Conservation (phyloP, 2,113 vertebrate genomes). For the Ictidomys tridecemlineatus region DNA sequence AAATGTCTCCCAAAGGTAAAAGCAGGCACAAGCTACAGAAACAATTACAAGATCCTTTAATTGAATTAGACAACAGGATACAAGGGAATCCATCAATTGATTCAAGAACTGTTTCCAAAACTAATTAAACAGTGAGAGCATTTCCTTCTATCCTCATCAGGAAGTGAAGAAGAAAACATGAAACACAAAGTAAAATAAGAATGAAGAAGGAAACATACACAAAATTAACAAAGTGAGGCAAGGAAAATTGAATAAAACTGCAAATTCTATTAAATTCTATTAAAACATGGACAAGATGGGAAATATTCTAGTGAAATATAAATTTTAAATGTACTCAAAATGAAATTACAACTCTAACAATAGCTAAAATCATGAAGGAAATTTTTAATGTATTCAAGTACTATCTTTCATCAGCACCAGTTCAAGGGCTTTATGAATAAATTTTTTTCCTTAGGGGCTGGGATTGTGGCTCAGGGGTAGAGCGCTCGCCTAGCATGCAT, state of each 20-base stretch:
- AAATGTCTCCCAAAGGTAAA: neutral
- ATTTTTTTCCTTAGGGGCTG: neutral
- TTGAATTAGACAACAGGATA: neutral
- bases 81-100: neutral
- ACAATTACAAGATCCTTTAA: neutral
- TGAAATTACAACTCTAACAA: neutral
- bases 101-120: slow-evolving; percentile 26
- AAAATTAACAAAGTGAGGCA: neutral
- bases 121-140: neutral
- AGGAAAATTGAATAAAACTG: slow-evolving; percentile 8
- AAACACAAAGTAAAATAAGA: neutral
- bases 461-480: too few relatives aligned
- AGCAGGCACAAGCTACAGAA: neutral
- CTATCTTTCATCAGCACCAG: neutral
- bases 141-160: neutral
- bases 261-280: neutral
- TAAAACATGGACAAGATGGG: neutral
- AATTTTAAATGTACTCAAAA: neutral
- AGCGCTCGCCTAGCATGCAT: too few relatives aligned
- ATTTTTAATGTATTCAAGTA: neutral
- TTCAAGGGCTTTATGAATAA: neutral
- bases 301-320: neutral
- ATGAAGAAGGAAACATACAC: neutral
- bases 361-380: neutral
- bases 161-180: neutral